Evolutionary conservation across 2,797 vertebrate genomes (phyloP).

Genomic region (Rhinogobio ventralis): DNA sequence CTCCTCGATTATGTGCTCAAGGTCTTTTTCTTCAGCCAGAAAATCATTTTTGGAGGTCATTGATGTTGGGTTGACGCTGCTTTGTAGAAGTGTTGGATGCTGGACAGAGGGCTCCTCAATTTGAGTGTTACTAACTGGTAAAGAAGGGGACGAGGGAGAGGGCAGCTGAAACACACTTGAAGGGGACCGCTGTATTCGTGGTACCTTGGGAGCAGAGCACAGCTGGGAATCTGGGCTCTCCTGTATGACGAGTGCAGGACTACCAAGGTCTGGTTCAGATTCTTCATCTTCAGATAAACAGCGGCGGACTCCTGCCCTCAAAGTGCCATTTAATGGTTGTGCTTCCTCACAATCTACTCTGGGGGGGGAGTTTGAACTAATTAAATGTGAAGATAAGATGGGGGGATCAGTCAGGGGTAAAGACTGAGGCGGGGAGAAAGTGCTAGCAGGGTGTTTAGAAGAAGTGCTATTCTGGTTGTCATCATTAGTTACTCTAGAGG

Average conservation of each 20-base stretch:
- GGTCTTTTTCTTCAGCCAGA: conserved; percentile 72
- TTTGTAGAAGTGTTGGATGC: conserved; percentile 46
- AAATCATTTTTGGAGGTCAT: conserved; percentile 41
- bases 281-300: conserved; percentile 72
- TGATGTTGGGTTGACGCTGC: conserved; percentile 29
- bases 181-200: conserved; percentile 59
- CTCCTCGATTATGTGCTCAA: conserved; percentile 82
- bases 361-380: conserved; percentile 55
- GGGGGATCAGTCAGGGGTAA: conserved; percentile 40
- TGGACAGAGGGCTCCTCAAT: conserved; percentile 33
- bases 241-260: conserved; percentile 75
- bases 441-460: conserved; percentile 34
- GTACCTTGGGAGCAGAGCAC: conserved; percentile 74
- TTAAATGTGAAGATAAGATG: conserved; percentile 48
- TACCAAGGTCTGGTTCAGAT: conserved; percentile 75
- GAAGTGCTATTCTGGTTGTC: conserved; percentile 42
- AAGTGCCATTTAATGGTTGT: conserved; percentile 63
- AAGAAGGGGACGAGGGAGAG: conserved; percentile 57
- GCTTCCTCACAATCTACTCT: conserved; percentile 59
- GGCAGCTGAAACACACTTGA: conserved; percentile 57
- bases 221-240: conserved; percentile 74
- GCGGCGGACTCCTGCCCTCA: conserved; percentile 47
- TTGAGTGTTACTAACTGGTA: conserved; percentile 57
- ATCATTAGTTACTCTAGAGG: conserved; percentile 55
- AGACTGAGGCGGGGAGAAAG: conserved; percentile 60